These are phyloP conservation scores for Chunga burmeisteri DNA, from an alignment of 2,113 vertebrate genomes.

Conservation along the genomic window DNA sequence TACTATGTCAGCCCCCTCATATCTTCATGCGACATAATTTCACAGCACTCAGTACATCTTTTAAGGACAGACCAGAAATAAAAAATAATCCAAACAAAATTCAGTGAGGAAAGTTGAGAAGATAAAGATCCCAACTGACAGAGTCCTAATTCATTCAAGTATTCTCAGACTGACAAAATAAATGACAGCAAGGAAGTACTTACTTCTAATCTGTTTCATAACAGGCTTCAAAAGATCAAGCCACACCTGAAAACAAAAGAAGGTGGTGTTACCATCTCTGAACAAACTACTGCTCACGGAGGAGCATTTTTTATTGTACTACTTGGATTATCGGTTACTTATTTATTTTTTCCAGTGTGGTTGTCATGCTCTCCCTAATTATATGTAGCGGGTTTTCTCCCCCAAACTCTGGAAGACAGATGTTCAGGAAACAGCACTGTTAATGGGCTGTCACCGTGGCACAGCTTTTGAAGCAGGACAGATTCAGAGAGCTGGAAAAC, in stretches of 20 bases:
- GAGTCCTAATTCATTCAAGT: background rate
- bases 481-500: background rate
- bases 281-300: background rate
- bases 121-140: background rate
- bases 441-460: background rate
- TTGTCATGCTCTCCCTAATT: background rate
- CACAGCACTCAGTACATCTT: background rate
- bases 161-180: background rate
- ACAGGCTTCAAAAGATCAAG: constrained; percentile 96
- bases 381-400: background rate
- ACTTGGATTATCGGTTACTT: background rate
- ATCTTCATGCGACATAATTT: background rate
- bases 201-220: constrained; percentile 94
- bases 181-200: constrained; percentile 68
- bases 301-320: background rate
- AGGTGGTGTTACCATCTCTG: background rate
- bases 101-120: background rate
- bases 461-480: background rate
- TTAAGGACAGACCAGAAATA: background rate
- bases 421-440: background rate
- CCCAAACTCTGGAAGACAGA: background rate
- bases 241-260: constrained; percentile 87
- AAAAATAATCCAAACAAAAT: background rate
- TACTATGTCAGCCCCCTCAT: background rate
- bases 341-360: background rate